These are phyloP conservation scores for Epizoanthus illoricatus DNA, from an alignment of 92 coral and sea anemone genomes.

Conservation along the genomic window DNA sequence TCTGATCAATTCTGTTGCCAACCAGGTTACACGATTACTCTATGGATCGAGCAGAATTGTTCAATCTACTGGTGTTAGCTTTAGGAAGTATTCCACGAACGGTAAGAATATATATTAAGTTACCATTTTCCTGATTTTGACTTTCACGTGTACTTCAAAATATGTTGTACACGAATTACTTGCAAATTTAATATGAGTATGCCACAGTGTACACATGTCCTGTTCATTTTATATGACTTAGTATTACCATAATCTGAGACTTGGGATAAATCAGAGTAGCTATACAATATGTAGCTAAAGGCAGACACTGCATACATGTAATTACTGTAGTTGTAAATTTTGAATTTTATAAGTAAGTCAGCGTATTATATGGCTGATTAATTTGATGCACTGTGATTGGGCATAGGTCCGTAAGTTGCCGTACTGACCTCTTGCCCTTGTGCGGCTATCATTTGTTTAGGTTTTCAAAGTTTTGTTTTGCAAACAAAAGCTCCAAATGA, in stretches of 20 bases:
- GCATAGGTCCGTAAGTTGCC: too few relatives aligned
- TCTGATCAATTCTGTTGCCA: neutral
- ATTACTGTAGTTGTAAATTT: too few relatives aligned
- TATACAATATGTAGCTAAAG: neutral
- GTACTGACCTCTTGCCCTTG: too few relatives aligned
- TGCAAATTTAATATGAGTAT: neutral
- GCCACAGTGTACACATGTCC: neutral
- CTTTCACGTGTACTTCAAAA: too few relatives aligned
- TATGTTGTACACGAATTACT: too few relatives aligned
- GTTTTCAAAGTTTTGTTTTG: too few relatives aligned
- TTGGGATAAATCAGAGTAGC: neutral
- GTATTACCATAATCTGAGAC: neutral
- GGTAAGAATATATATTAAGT: conserved; percentile 44
- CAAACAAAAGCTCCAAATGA: too few relatives aligned
- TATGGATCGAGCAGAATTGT: conserved; percentile 43
- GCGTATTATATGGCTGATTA: too few relatives aligned
- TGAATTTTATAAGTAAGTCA: too few relatives aligned
- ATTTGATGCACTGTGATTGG: too few relatives aligned
- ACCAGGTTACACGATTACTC: conserved; percentile 42
- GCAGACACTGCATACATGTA: neutral
- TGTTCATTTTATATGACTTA: neutral
- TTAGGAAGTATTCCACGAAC: conserved; percentile 66
- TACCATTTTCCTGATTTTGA: too few relatives aligned
- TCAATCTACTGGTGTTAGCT: conserved; percentile 45
- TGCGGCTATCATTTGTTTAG: too few relatives aligned